Evolutionary conservation across 2,888 invertebrate genomes (phyloP), one percentile per base, ranked within the genome.

Genomic region (Mystacides longicornis): DNA sequence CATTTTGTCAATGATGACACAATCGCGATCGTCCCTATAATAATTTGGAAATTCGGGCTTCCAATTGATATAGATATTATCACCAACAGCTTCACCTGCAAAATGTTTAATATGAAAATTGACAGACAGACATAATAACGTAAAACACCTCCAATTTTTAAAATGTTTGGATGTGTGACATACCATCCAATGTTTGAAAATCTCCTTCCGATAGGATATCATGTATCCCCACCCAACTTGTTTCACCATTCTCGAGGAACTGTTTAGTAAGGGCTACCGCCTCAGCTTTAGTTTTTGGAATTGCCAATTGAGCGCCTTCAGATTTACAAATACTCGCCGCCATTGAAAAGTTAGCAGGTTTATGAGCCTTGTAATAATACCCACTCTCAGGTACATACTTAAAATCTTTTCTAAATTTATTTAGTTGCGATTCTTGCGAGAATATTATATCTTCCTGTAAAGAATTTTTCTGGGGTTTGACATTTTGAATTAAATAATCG

Each of bases 131-230:
- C 5, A 27, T 7, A 27, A 27, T 27, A 27, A 11, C 5, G 11
- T 27, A 27, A 11, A 27, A 27, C 5, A 27, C 5, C 7, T 27
- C 27, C 5, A 27, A 27, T 11, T 27, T 27, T 7, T 7, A 11
- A 7, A 27, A 27, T 7, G 11, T 5, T 27, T 11, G 11, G 11
- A 27, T 5, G 5, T 5, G 16, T 43, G 18, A 45, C 18, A 3
- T 45, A 45, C 58, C 60, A 20, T 54, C 27, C 7, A 57, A 5
- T 19, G 60, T 52, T 1, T 45, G 18, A 47, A 56, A 60, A 1
- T 52, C 42, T 2, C 52, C 52, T 56, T 58, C 56, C 1, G 49
- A 47, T 20, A 48, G 57, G 22, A n/a, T 52, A 16, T 61, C 61
- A 27, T 58, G 58, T 2, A 56, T 18, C 4, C 43, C 53, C 2